Evolutionary conservation across 2,797 vertebrate genomes (phyloP).

Genomic region (Clarias fuscus): DNA sequence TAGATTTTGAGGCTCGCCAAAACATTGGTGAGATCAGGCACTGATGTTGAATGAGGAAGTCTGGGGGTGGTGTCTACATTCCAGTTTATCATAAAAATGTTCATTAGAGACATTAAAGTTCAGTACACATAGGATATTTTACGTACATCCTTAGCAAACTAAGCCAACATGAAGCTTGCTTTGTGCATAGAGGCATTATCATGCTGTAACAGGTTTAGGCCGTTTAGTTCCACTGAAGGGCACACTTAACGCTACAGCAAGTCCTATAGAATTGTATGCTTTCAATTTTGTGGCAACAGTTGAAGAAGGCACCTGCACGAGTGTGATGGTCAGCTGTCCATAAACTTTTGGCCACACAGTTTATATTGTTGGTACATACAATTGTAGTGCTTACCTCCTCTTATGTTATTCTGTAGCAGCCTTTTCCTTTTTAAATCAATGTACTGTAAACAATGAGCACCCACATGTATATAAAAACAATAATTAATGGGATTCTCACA

Average conservation of each 20-base stretch:
- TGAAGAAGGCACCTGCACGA: background rate
- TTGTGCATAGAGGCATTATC: background rate
- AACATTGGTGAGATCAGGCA: background rate
- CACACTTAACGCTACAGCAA: background rate
- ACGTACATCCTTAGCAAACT: background rate
- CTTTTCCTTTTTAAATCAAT: background rate
- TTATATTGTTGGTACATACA: background rate
- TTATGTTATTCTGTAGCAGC: background rate
- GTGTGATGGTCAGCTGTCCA: background rate
- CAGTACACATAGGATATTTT: background rate
- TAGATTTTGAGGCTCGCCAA: background rate
- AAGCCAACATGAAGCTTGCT: background rate
- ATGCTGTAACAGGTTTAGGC: background rate
- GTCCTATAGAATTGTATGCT: background rate
- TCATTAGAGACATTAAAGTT: background rate
- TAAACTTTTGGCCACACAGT: background rate
- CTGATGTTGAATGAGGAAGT: background rate
- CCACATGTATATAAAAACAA: background rate
- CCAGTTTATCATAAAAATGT: background rate
- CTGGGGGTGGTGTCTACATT: background rate
- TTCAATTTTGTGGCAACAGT: background rate
- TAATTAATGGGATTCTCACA: background rate
- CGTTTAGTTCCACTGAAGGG: background rate
- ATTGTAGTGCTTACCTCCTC: background rate
- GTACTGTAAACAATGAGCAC: background rate